Percentiles rank a stretch among this genome's conserved stretches.
phyloP scores from a whole-genome alignment of 2,888 invertebrate species.

The Drosophila atroscutellata region DNA sequence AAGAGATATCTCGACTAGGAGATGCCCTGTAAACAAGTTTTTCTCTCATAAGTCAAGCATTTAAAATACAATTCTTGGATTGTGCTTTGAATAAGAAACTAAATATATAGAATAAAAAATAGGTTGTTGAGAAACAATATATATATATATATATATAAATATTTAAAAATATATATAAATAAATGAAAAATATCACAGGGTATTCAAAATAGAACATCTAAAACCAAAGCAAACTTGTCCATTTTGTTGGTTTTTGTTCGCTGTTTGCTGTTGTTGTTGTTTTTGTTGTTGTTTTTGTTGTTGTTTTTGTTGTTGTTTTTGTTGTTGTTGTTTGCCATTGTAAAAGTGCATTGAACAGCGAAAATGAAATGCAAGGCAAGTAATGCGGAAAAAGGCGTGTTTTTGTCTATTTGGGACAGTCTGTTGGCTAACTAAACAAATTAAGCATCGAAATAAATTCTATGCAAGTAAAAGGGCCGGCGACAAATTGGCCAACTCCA shows the following conservation, averaged over 20 bases:
- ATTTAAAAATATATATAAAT: neutral
- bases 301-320: too few relatives aligned
- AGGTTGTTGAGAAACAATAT: neutral
- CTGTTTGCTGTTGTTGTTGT: slow-evolving; percentile 6
- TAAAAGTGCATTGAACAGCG: slow-evolving; percentile 81
- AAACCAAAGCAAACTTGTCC: slow-evolving; percentile 42
- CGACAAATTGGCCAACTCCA: slow-evolving; percentile 27
- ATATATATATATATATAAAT: neutral
- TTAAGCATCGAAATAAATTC: slow-evolving; percentile 40
- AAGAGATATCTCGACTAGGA: neutral
- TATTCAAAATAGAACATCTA: neutral
- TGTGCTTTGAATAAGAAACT: neutral
- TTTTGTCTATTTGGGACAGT: slow-evolving; percentile 57
- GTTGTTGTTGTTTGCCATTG: slow-evolving; percentile 49
- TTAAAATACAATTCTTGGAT: neutral
- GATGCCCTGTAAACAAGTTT: neutral
- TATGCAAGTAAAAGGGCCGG: slow-evolving; percentile 23
- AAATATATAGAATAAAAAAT: neutral
- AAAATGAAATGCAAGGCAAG: slow-evolving; percentile 73
- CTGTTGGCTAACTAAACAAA: slow-evolving; percentile 28
- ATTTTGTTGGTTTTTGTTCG: slow-evolving; percentile 43
- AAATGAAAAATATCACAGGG: neutral
- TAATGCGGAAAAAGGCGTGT: slow-evolving; percentile 79
- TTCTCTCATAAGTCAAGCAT: neutral
- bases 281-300: slow-evolving; percentile 7